Conservation (phyloP, 2,888 invertebrate species). For the Erebia aethiops region DNA sequence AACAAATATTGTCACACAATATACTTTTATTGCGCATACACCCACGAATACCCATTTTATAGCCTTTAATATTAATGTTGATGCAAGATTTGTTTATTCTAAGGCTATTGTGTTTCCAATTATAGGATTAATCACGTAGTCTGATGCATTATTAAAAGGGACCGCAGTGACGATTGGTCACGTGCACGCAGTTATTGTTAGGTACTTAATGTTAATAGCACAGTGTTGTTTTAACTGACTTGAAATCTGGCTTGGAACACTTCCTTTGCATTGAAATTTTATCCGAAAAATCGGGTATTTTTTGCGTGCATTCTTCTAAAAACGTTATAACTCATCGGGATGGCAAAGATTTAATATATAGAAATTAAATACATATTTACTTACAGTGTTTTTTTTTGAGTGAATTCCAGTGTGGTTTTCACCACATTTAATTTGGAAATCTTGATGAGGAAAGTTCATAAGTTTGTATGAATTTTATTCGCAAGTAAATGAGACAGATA, state of each 20-base stretch:
- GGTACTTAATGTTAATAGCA: conserved; percentile 7
- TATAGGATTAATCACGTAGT: conserved; percentile 32
- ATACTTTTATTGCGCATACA: conserved; percentile 17
- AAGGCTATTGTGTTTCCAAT: conserved; percentile 32
- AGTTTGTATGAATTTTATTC: no score
- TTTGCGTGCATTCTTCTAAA: no score
- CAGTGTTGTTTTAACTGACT: conserved; percentile 4
- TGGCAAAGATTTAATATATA: no score
- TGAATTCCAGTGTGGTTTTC: no score
- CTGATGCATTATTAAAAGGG: conserved; percentile 28
- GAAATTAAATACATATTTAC: no score
- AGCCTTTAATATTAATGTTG: conserved; percentile 26
- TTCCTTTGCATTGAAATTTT: background rate
- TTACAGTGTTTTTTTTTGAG: no score
- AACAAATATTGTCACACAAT: conserved; percentile 28
- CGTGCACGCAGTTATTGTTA: conserved; percentile 16
- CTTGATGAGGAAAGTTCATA: no score
- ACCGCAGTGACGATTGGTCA: conserved; percentile 18
- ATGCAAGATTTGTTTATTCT: conserved; percentile 32
- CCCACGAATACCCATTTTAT: conserved; percentile 17
- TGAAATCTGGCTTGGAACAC: background rate
- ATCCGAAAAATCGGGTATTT: no score
- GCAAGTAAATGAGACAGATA: no score
- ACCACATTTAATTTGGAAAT: no score
- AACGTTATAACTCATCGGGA: no score